Percentiles rank a stretch among this genome's conserved stretches.
Evolutionary conservation across 2,888 invertebrate genomes (phyloP).

Genomic region (Himalopsyche kuldschensis): DNA sequence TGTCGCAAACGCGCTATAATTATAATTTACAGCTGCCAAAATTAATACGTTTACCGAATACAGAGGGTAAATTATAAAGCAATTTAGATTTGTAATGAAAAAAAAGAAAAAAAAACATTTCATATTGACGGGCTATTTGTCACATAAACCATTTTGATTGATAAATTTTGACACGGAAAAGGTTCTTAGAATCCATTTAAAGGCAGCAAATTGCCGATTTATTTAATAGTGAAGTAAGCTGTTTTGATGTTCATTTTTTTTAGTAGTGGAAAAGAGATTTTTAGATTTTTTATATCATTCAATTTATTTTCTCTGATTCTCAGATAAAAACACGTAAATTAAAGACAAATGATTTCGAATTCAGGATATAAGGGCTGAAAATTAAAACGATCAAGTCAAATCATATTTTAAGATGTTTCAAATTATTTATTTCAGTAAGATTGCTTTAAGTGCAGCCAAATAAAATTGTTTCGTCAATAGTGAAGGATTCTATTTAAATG

Average conservation of each 20-base stretch:
- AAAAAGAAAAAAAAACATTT: background rate
- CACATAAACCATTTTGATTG: background rate
- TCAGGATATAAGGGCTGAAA: no score
- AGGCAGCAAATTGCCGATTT: background rate
- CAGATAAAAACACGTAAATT: no score
- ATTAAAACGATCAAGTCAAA: no score
- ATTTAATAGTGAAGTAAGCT: background rate
- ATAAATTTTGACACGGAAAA: background rate
- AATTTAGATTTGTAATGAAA: background rate
- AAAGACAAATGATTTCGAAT: no score
- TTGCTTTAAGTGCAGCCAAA: no score
- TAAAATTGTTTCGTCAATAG: no score
- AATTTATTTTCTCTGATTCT: no score
- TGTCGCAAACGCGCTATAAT: background rate
- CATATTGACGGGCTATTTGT: background rate
- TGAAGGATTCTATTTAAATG: no score
- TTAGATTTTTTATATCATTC: no score
- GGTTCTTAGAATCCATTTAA: background rate
- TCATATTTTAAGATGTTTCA: no score
- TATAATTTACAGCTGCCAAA: background rate
- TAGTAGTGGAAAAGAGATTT: no score
- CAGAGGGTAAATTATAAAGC: background rate
- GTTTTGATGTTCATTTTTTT: background rate
- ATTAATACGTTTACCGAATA: background rate
- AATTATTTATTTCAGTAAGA: no score